Conservation (phyloP, 2,797 vertebrate species). For the Scleropages formosus region DNA sequence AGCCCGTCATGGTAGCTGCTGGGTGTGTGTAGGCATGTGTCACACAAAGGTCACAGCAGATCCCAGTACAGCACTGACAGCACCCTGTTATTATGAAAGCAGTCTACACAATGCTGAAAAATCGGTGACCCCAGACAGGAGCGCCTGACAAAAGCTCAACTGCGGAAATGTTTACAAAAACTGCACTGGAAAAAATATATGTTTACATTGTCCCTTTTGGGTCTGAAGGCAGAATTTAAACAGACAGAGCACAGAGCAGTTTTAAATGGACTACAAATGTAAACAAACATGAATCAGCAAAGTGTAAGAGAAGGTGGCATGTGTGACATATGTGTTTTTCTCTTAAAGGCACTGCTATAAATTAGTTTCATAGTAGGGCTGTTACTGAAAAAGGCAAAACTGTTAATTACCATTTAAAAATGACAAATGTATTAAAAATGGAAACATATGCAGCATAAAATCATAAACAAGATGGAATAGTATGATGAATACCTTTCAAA, state of each 20-base stretch:
- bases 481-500: too few species aligned
- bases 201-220: conserved; percentile 56
- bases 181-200: conserved; percentile 51
- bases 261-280: conserved; percentile 48
- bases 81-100: conserved; percentile 34
- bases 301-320: conserved; percentile 7
- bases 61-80: conserved; percentile 16
- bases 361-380: not conserved
- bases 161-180: conserved; percentile 74
- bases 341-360: not conserved
- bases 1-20: not conserved
- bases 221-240: conserved; percentile 63
- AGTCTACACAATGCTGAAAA: conserved; percentile 10
- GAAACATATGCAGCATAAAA: too few species aligned
- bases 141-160: conserved; percentile 56
- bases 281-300: conserved; percentile 49
- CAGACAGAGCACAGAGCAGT: conserved; percentile 54
- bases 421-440: too few species aligned
- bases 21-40: conserved; percentile 1
- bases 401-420: too few species aligned
- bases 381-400: not conserved
- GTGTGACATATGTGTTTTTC: not conserved
- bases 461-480: too few species aligned
- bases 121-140: conserved; percentile 45
- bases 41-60: conserved; percentile 3